Evolutionary conservation across 2,888 invertebrate species (phyloP), one percentile per base, ranked within the genome.

Genomic region (Andrena trimmerana): DNA sequence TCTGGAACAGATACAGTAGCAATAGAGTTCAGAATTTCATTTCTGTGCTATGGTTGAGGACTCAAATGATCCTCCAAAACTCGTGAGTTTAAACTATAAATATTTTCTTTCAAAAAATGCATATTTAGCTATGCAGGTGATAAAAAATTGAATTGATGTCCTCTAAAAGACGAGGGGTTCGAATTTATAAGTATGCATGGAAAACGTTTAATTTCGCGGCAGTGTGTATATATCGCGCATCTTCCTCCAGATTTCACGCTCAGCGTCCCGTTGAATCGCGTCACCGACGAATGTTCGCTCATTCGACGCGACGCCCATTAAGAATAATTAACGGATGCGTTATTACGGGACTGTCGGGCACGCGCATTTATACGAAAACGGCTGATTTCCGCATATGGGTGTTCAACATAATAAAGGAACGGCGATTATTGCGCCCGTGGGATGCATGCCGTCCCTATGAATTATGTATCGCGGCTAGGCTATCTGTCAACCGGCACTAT

Each of bases 401-500:
- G 85, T 63, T 86, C 86, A 85, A 74, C 86, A 86, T 86, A 83
- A 82, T 63, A 78, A 69, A 70, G 57, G 29, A 50, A 74, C 67
- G 33, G 52, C 70, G 73, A 77, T 78, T 69, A 75, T 67, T 71
- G 62, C 78, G 57, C 72, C 81, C 50, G 75, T 67, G 67, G 74
- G 75, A 80, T 75, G 75, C 63, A 36, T 48, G 59, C 57, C 69
- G 63, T 65, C 76, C 66, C 73, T 66, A 81, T 82, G 78, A 80
- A 85, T 87, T 87, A 87, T 87, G 87, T 86, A 87, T 87, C 83
- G 63, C 65, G 75, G 77, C 65, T 79, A 29, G 42, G 67, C 76
- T 87, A 87, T 87, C 76, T 87, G 86, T 87, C 87, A 33, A 62
- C 86, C 81, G 75, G 81, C 86, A 74, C 84, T 86, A 87, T 87